Percentiles rank a stretch among this genome's conserved stretches.
Evolutionary conservation across 2,113 vertebrate species (phyloP).

Genomic region (Brienomyrus brachyistius): DNA sequence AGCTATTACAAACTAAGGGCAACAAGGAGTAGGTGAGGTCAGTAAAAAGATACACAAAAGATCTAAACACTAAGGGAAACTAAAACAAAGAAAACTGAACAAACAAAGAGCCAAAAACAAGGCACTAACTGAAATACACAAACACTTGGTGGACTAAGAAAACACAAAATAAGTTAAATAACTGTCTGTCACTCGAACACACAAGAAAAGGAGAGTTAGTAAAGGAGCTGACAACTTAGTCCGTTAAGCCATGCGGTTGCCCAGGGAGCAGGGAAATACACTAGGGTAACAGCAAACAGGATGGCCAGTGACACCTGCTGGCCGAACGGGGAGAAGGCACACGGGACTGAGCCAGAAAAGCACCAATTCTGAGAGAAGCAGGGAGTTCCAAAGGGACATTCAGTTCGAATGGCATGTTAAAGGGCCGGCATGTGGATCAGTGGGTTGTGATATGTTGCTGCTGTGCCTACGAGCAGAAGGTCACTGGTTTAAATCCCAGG

Average conservation of each 20-base stretch:
- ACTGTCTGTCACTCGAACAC: not conserved
- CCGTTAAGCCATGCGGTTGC: not conserved
- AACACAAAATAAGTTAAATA: not conserved
- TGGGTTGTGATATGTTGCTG: not conserved
- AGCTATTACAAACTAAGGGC: not conserved
- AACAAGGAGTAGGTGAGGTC: not conserved
- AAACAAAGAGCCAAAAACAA: not conserved
- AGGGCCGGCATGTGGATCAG: not conserved
- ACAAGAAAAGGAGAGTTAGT: not conserved
- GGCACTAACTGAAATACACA: not conserved
- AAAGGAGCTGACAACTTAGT: not conserved
- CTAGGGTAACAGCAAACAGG: not conserved
- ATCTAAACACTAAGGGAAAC: not conserved
- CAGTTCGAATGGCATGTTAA: not conserved
- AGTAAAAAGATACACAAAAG: not conserved
- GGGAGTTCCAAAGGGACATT: not conserved
- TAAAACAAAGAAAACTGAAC: not conserved
- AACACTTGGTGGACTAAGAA: not conserved
- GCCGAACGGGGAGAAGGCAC: not conserved
- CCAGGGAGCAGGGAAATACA: not conserved
- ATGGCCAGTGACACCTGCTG: not conserved
- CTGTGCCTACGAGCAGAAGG: not conserved
- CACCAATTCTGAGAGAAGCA: not conserved
- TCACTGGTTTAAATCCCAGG: not conserved
- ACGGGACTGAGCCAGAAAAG: not conserved